Conservation (phyloP, 2,113 vertebrate species). For the Leucopternis melanops region DNA sequence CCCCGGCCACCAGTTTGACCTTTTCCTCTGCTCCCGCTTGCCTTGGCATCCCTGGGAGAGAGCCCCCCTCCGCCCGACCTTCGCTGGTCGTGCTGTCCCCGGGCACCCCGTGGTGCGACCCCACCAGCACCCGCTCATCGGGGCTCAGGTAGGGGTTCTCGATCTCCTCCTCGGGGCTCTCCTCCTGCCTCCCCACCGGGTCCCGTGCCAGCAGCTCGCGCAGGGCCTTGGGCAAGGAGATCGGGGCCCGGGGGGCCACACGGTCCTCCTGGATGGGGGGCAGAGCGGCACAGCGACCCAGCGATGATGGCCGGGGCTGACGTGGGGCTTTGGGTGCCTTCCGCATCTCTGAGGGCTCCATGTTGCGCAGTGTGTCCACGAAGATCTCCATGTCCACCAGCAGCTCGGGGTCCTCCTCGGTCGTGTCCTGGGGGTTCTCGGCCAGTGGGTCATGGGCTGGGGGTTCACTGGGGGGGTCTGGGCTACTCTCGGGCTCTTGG, state of each 20-base stretch:
- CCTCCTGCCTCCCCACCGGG: background rate
- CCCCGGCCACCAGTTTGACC: background rate
- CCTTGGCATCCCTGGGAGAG: conserved; percentile 64
- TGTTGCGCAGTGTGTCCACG: conserved; percentile 84
- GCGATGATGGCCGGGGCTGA: conserved; percentile 32
- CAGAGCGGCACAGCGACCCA: conserved; percentile 59
- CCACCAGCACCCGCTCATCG: background rate
- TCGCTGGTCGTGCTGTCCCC: background rate
- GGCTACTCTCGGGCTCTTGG: background rate
- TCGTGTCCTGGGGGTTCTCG: accelerated
- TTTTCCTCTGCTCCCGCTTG: background rate
- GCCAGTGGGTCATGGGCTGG: background rate
- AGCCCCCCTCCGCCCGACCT: background rate
- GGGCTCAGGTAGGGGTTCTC: conserved; percentile 70
- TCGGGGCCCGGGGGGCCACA: background rate
- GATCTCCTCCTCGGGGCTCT: background rate
- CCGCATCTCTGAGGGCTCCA: conserved; percentile 78
- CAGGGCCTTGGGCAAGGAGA: conserved; percentile 19
- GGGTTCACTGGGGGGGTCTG: background rate
- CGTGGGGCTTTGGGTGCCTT: conserved; percentile 62
- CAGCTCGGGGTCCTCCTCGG: conserved; percentile 59
- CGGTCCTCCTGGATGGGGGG: conserved; percentile 83
- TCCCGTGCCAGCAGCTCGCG: background rate
- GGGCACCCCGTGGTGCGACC: background rate
- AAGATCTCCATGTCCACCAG: conserved; percentile 83